Base-by-base conservation (phyloP, 1,140 invertebrate species). In the Trichogramma pretiosum region DNA sequence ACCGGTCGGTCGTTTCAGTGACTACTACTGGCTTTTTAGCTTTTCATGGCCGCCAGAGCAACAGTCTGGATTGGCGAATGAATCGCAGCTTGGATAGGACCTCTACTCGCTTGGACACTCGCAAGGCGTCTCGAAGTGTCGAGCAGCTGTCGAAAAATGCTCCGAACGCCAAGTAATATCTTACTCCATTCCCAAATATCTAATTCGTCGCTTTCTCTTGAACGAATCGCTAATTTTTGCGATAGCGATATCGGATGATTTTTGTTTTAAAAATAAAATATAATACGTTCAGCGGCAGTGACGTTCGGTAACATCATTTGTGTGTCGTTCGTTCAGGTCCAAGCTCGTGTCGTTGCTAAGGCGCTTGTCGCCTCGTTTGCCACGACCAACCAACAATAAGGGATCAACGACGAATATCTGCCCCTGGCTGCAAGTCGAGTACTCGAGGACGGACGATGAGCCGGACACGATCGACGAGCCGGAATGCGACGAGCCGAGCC, bases 41-140 rank as follows among this genome's bases (percentile, higher is more conserved):
- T n/a, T n/a, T n/a, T 39, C 47, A 21, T 50, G 44, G 43, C 36
- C 58, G 65, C n/a, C 66, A 71, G 36, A 69, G 66, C 48, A 65
- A 56, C 52, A 71, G 67, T 51, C 54, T 71, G 28, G 68, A 71
- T 43, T 71, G 68, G 66, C 53, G 67, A 42, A 57, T 69, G 10
- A 62, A 61, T 23, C 58, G 59, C 11, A 56, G 56, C 17, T 51
- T 62, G 16, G 64, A 62, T 37, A 50, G 46, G 45, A 57, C 54
- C 55, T 56, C 58, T 33, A 60, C 58, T 35, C 56, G 51, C 30
- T 55, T 65, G 8, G 59, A 67, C 5, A 63, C 58, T 56, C 57
- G 57, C 38, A 59, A 67, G 48, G 55, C 60, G 0, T 69, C 66
- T 14, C 59, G 60, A 9, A 71, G 67, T 54, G 65, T 60, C 32